Base-by-base conservation (phyloP, 2,113 vertebrate species). In the Gobiocypris rarus region DNA sequence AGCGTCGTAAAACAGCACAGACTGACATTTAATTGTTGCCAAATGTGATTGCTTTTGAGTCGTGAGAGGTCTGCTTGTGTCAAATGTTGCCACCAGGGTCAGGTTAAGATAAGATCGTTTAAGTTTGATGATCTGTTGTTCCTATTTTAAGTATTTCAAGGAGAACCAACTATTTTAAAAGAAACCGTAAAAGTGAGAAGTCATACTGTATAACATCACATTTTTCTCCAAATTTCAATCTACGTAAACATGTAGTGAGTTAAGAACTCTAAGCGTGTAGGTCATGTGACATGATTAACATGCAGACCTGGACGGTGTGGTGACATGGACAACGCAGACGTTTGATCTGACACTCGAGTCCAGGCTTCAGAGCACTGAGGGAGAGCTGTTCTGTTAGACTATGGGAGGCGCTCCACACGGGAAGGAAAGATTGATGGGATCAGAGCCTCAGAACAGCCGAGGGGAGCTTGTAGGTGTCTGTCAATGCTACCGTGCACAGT, bases 381-480 rank as follows among this genome's bases (percentile, higher is more conserved):
- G 85, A 70, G 86, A 85, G 86, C 88, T 83, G 81, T 87, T 89
- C 90, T 90, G 88, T 85, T 83, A 89, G 89, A 92, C 88, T 91
- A 89, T 88, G 90, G 90, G 89, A 70, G 88, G 89, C 85, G 86
- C 87, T 91, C 89, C 84, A 76, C 24, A 0, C 17, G 70, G 34
- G 83, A 82, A 76, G 85, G 75, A 89, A 91, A 94, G 93, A 94
- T 93, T 92, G 94, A 93, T 93, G 91, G 89, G 91, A 93, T 88
- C 89, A 88, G 89, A 90, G 89, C 90, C 88, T 88, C 90, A 91
- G 91, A 91, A 90, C 91, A 92, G 91, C 59, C 91, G 90, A 91
- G 92, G 89, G 91, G 93, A 92, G 92, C 91, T 92, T 93, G 93
- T 94, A 91, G 88, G 90, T 83, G 92, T 93, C 92, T 89, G 92